Evolutionary conservation across 1,140 invertebrate species (phyloP).

Genomic region (Dreissena polymorpha): DNA sequence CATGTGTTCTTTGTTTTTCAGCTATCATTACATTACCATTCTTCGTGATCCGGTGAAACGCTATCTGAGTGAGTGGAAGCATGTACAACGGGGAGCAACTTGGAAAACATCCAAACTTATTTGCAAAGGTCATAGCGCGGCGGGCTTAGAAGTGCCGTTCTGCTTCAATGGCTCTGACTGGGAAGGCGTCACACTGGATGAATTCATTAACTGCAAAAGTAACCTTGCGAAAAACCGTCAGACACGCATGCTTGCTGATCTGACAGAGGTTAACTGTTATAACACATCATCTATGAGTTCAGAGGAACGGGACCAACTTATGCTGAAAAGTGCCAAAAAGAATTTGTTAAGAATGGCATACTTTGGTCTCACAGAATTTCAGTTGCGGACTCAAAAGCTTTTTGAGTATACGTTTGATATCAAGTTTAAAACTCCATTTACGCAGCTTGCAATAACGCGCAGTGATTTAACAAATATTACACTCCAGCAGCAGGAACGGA

Average conservation of each 20-base stretch:
- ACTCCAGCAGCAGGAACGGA: constrained; percentile 86
- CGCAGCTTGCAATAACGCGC: constrained; percentile 74
- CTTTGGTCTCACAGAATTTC: constrained; percentile 97
- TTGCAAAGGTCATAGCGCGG: constrained; percentile 87
- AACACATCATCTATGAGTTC: constrained; percentile 88
- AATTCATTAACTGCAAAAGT: constrained; percentile 93
- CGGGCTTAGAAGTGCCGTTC: constrained; percentile 82
- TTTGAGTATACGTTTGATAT: constrained; percentile 99
- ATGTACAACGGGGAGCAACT: constrained; percentile 98
- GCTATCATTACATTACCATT: constrained; percentile 98
- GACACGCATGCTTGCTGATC: constrained; percentile 95
- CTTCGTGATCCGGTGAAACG: constrained; percentile 93
- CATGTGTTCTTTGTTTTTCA: too few relatives aligned
- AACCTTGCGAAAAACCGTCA: constrained; percentile 98
- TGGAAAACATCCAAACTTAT: constrained; percentile 84
- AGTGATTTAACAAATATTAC: constrained; percentile 84
- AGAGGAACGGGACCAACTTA: constrained; percentile 86
- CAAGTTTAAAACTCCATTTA: constrained; percentile 79
- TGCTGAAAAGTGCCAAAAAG: constrained; percentile 96
- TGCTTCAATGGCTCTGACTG: constrained; percentile 82
- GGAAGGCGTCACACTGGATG: constrained; percentile 86
- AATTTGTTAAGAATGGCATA: constrained; percentile 97
- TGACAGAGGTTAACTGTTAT: constrained; percentile 97
- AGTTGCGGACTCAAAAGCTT: constrained; percentile 95
- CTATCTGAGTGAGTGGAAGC: constrained; percentile 96